Evolutionary conservation across 2,888 invertebrate genomes (phyloP).

Genomic region (Steromphala cineraria): DNA sequence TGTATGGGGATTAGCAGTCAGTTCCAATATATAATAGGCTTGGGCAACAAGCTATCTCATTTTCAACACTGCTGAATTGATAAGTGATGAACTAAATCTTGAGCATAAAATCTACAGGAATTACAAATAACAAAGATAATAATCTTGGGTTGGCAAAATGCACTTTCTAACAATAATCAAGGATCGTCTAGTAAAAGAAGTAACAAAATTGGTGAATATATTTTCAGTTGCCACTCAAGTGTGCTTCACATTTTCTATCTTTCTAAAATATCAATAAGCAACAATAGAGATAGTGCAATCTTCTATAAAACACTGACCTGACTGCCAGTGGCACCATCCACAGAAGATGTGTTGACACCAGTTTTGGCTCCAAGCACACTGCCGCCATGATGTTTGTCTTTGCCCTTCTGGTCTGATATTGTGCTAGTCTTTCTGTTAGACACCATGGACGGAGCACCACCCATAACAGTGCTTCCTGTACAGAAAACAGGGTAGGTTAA

Average conservation of each 20-base stretch:
- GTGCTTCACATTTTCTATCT: background rate
- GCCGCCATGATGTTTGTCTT: constrained; percentile 63
- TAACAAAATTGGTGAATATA: background rate
- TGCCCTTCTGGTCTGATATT: constrained; percentile 65
- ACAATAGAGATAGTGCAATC: background rate
- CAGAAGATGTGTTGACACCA: constrained; percentile 60
- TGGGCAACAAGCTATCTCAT: no score
- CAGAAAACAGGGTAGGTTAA: no score
- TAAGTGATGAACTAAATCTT: no score
- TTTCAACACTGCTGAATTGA: no score
- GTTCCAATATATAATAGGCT: no score
- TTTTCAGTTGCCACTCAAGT: no score
- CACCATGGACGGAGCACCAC: constrained; percentile 53
- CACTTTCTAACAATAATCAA: no score
- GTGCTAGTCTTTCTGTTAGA: constrained; percentile 72
- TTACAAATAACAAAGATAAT: no score
- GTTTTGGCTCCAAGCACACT: constrained; percentile 57
- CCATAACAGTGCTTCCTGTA: background rate
- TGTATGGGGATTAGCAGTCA: no score
- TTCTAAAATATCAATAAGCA: background rate
- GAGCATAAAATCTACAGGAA: no score
- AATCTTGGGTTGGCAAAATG: no score
- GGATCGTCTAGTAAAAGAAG: no score
- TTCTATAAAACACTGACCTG: constrained; percentile 54
- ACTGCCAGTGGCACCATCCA: constrained; percentile 66